Evolutionary conservation across 2,113 vertebrate species (phyloP).

Genomic region (Engystomops pustulosus): DNA sequence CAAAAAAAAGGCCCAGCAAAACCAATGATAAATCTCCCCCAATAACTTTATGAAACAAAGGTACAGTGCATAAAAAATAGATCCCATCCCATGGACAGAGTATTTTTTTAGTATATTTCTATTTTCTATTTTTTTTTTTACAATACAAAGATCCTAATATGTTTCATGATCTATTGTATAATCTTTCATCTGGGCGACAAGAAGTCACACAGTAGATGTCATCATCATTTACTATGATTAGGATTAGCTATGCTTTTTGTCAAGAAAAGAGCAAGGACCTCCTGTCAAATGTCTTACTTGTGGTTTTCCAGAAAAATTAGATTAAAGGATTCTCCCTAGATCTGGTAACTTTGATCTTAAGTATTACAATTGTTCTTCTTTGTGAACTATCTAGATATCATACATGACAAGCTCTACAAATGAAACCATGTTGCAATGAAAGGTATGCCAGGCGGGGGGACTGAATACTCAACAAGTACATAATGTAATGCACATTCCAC

Average conservation of each 20-base stretch:
- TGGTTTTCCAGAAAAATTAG: not conserved
- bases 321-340: conserved; percentile 27
- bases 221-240: too few species aligned
- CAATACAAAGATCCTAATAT: too few species aligned
- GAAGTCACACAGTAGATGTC: not conserved
- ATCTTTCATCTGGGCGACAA: not conserved
- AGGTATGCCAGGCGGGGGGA: not conserved
- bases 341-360: conserved; percentile 31
- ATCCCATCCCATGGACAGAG: not conserved
- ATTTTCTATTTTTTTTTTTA: too few species aligned
- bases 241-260: not conserved
- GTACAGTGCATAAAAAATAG: not conserved
- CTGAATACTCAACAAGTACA: not conserved
- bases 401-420: conserved; percentile 9
- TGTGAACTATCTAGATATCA: not conserved
- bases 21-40: too few species aligned
- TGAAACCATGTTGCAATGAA: conserved; percentile 20
- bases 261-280: not conserved
- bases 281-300: conserved; percentile 30
- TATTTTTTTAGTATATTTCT: not conserved
- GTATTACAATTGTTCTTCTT: not conserved
- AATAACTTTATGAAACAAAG: not conserved
- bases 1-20: too few species aligned
- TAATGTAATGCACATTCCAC: not conserved
- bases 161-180: too few species aligned